These are phyloP conservation scores for Caracal caracal DNA, from an alignment of 2,113 vertebrate genomes.

Conservation along the genomic window DNA sequence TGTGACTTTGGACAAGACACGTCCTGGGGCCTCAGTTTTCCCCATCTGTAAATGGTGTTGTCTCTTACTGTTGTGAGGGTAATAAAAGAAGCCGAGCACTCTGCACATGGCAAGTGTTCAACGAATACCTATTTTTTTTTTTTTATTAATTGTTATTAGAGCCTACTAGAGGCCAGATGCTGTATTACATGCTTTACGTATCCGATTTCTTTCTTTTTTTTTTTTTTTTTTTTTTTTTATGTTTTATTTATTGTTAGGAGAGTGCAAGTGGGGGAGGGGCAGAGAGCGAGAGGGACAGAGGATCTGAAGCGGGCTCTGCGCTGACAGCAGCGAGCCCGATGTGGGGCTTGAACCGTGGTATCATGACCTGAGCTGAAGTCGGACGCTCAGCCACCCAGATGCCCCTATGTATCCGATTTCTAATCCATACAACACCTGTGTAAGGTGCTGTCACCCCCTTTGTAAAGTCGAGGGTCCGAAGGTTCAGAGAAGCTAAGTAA, in stretches of 20 bases:
- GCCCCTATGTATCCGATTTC: neutral
- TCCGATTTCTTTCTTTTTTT: neutral
- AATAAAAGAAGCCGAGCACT: neutral
- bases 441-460: neutral
- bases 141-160: neutral
- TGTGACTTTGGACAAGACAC: neutral
- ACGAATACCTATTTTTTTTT: neutral
- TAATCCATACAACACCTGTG: neutral
- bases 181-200: neutral
- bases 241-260: too few relatives aligned
- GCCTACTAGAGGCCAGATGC: neutral
- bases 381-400: too few relatives aligned
- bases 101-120: neutral
- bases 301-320: too few relatives aligned
- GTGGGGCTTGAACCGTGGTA: too few relatives aligned
- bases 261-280: too few relatives aligned
- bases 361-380: too few relatives aligned
- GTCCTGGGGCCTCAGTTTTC: neutral
- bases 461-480: neutral
- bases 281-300: too few relatives aligned
- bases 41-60: neutral
- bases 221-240: too few relatives aligned
- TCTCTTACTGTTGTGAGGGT: neutral
- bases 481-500: neutral
- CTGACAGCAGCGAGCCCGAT: too few relatives aligned